A percentile compares a stretch with the other conserved stretches of the same genome.
Conservation (phyloP, 2,888 invertebrate species). For the Scelioninae gen. 1 region DNA sequence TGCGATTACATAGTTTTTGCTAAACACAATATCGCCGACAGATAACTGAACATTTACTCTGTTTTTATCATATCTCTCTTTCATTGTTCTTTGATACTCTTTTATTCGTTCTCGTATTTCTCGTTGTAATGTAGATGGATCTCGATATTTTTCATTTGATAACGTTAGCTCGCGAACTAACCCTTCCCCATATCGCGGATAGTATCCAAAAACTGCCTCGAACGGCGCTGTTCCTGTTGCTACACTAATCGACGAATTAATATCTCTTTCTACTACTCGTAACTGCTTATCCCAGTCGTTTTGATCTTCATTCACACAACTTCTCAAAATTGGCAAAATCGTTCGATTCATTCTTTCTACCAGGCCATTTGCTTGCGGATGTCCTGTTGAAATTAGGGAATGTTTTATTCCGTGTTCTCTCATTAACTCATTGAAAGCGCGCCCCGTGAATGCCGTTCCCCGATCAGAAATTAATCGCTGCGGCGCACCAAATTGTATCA, state of each 20-base stretch:
- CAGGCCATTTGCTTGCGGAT: conserved; percentile 69
- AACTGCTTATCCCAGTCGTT: conserved; percentile 34
- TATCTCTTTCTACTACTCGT: not conserved
- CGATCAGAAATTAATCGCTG: too few species aligned
- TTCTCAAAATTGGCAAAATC: conserved; percentile 29
- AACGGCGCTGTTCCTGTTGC: conserved; percentile 43
- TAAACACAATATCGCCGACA: conserved; percentile 28
- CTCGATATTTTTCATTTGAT: conserved; percentile 5
- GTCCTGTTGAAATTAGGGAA: conserved; percentile 57
- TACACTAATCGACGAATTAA: conserved; percentile 19
- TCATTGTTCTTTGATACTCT: not conserved
- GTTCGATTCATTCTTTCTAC: conserved; percentile 46
- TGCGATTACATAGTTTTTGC: conserved; percentile 2
- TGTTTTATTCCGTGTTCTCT: conserved; percentile 56
- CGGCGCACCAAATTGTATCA: too few species aligned
- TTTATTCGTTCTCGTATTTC: conserved; percentile 11
- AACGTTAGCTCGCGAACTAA: conserved; percentile 12
- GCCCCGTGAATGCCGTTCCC: too few species aligned
- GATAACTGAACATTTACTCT: conserved; percentile 3
- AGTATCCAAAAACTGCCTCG: conserved; percentile 29
- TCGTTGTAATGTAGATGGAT: conserved; percentile 5
- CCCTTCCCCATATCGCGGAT: conserved; percentile 29
- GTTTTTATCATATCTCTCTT: not conserved
- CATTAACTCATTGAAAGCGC: not conserved
- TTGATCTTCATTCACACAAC: conserved; percentile 1